A percentile compares a stretch with the other conserved stretches of the same genome.
Evolutionary conservation across 2,113 vertebrate species (phyloP).

Genomic region (Pagrus major): DNA sequence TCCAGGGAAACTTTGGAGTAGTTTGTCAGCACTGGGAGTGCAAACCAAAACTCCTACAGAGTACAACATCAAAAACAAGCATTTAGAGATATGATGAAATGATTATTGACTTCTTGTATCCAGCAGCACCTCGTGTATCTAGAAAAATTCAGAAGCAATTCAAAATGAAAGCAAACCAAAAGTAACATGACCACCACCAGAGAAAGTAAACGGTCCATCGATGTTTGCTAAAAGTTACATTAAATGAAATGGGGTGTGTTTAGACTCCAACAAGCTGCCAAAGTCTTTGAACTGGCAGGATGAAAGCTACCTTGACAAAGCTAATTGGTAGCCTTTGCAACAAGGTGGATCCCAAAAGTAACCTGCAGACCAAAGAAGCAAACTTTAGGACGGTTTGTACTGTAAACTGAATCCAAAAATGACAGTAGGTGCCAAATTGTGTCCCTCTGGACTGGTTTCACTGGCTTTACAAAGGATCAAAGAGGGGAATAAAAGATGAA

Average conservation of each 20-base stretch:
- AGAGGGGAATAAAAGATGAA: slow-evolving; percentile 21
- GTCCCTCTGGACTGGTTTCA: not conserved
- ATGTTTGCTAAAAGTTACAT: slow-evolving; percentile 3
- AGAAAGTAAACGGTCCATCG: not conserved
- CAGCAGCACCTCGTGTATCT: not conserved
- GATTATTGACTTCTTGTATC: not conserved
- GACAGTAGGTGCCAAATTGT: not conserved
- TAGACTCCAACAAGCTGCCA: not conserved
- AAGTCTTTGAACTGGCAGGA: slow-evolving; percentile 27
- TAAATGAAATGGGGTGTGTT: not conserved
- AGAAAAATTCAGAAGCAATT: not conserved
- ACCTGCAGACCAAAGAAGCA: slow-evolving; percentile 14
- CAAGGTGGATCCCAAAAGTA: not conserved
- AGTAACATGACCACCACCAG: not conserved
- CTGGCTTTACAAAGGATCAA: not conserved
- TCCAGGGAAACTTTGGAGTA: too few species aligned
- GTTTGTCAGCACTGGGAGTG: not conserved
- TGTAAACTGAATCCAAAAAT: not conserved
- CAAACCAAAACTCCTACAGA: not conserved
- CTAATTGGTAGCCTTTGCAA: not conserved
- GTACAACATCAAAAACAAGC: not conserved
- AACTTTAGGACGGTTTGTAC: not conserved
- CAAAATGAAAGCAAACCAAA: not conserved
- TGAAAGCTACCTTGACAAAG: slow-evolving; percentile 26
- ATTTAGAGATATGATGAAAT: not conserved